Conservation (phyloP, 2,113 vertebrate species). For the Leptocoma aspasia region DNA sequence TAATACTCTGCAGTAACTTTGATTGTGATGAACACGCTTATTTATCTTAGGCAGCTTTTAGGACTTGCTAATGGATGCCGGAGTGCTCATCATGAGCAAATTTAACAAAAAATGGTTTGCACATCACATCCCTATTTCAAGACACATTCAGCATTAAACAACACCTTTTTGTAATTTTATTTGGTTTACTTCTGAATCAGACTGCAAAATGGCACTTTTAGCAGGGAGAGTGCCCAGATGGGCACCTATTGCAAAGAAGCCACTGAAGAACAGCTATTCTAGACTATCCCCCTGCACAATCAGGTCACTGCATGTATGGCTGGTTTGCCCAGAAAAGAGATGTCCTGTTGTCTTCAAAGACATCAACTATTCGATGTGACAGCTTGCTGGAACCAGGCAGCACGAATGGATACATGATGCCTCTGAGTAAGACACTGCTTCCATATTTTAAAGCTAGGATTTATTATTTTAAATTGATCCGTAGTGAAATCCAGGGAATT, state of each 20-base stretch:
- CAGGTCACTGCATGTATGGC: background rate
- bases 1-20: background rate
- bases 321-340: background rate
- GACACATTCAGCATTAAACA: background rate
- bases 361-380: background rate
- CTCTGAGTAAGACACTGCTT: background rate
- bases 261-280: background rate
- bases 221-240: background rate
- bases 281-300: background rate
- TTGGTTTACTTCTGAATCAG: background rate
- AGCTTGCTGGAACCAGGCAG: background rate
- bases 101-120: background rate
- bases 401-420: accelerated
- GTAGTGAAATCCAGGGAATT: background rate
- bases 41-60: background rate
- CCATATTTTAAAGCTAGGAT: background rate
- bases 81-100: background rate
- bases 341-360: background rate
- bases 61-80: background rate
- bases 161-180: background rate
- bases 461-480: background rate
- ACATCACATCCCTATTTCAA: background rate
- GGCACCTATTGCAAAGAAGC: background rate
- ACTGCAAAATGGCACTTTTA: background rate
- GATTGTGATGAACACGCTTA: background rate